Percentiles rank a stretch among this genome's conserved stretches.
Conservation (phyloP, 2,113 vertebrate species). For the Barnardius zonarius region DNA sequence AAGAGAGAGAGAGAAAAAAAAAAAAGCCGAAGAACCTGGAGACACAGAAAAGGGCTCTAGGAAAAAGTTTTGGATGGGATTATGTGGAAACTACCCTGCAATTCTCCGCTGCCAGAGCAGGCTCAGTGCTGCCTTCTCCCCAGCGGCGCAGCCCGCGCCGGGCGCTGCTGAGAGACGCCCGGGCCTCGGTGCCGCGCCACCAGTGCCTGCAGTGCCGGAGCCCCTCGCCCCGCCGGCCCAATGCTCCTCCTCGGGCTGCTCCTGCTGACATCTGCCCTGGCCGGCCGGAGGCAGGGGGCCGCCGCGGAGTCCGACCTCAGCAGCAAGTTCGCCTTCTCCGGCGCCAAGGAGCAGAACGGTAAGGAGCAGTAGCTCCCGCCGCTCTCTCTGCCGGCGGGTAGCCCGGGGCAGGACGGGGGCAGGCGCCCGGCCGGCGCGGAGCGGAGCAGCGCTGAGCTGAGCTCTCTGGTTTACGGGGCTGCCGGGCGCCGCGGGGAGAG, state of each 20-base stretch:
- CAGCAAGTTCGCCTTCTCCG: slow-evolving; percentile 85
- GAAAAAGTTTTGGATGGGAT: slow-evolving; percentile 84
- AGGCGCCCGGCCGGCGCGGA: background rate
- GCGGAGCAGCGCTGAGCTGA: background rate
- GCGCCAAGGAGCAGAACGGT: slow-evolving; percentile 94
- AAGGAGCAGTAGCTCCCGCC: background rate
- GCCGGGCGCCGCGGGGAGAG: background rate
- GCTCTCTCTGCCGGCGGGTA: background rate
- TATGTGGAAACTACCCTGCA: slow-evolving; percentile 89
- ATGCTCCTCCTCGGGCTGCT: slow-evolving; percentile 92
- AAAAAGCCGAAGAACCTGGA: slow-evolving; percentile 45
- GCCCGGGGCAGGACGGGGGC: background rate
- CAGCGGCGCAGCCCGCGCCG: slow-evolving; percentile 74
- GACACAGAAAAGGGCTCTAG: slow-evolving; percentile 62
- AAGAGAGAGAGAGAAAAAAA: background rate
- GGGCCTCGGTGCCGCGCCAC: slow-evolving; percentile 70
- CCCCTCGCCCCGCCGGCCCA: slow-evolving; percentile 83
- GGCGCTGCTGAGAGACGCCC: slow-evolving; percentile 83
- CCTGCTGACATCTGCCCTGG: slow-evolving; percentile 88
- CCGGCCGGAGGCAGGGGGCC: slow-evolving; percentile 81
- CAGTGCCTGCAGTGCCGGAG: slow-evolving; percentile 66
- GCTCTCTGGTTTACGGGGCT: background rate
- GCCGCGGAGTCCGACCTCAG: slow-evolving; percentile 87
- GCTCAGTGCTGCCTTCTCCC: slow-evolving; percentile 80
- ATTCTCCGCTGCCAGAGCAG: slow-evolving; percentile 81